phyloP scores from a whole-genome alignment of 2,113 vertebrate genomes.

The human (Homo sapiens) region DNA sequence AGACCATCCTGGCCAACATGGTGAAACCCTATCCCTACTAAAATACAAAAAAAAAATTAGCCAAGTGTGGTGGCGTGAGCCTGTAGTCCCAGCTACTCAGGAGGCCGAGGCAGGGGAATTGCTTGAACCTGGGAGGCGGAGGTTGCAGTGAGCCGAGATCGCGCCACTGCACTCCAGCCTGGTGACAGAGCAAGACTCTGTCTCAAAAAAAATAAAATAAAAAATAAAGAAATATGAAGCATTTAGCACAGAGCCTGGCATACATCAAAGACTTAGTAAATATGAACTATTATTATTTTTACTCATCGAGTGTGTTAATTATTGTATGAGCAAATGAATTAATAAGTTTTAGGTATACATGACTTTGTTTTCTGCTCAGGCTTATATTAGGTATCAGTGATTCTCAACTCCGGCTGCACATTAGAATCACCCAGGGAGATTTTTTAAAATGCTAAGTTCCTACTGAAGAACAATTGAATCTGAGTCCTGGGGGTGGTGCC shows the following conservation, averaged over 20 bases:
- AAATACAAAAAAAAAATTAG: too few species aligned
- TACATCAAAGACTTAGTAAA: neutral
- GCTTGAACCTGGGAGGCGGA: too few species aligned
- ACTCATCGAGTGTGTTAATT: neutral
- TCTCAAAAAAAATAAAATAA: too few species aligned
- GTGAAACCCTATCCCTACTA: too few species aligned
- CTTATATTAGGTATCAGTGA: constrained; percentile 23
- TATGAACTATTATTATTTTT: constrained; percentile 40
- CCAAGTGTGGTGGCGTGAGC: too few species aligned
- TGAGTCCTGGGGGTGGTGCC: neutral
- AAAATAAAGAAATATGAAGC: neutral
- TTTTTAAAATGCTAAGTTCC: neutral
- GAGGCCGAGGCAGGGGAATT: too few species aligned
- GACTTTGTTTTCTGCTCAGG: constrained; percentile 39
- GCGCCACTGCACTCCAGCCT: too few species aligned
- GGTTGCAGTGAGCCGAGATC: too few species aligned
- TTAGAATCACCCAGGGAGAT: constrained; percentile 13
- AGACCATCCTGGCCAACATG: too few species aligned
- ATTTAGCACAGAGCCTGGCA: neutral
- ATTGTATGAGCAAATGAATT: constrained; percentile 15
- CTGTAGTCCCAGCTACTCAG: too few species aligned
- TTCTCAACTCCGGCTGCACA: constrained; percentile 21
- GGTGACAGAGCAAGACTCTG: too few species aligned
- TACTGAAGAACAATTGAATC: constrained; percentile 2
- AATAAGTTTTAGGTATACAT: constrained; percentile 24